Evolutionary conservation across 2,113 vertebrate species (phyloP), one percentile per base, ranked within the genome.

Genomic region (Mus musculus): DNA sequence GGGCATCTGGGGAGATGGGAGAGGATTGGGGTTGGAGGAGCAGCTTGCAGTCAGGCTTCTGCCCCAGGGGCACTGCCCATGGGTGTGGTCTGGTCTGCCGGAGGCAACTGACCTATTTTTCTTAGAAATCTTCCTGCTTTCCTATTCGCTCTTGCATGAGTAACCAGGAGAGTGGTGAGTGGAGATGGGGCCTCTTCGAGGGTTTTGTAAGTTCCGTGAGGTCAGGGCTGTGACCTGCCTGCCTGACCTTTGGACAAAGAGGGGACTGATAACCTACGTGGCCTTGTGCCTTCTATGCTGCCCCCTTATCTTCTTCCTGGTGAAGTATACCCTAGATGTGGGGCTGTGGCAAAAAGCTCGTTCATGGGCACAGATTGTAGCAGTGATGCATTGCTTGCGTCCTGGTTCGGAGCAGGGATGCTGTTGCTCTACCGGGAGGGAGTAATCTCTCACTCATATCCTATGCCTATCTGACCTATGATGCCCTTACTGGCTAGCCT

Each of bases 71-170:
- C 67, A 76, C 94, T 96, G 93, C 96, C 95, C 77, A 76, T 1
- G n/a, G 96, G 86, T 67, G 75, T 78, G 75, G 72, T 73, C 54
- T 76, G 71, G 94, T 3, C 97, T 97, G 98, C 98, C 13, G 1
- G 94, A 96, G 96, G 96, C 97, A 81, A 42, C 84, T 98, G 98
- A 98, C 98, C 98, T 98, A 98, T 98, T 99, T 98, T 98, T 89
- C 98, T 26, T 39, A 42, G 81, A 87, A 94, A 91, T 94, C 86
- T 97, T 96, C 69, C 88, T 88, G 93, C 93, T 94, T 96, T 97
- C 93, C 89, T 88, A 36, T 90, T 95, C 52, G 89, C n/a, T 97
- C 75, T 93, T 76, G 86, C 30, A 20, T 95, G 94, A 97, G 92
- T 91, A 93, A 96, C 89, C 95, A 77, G 76, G 77, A 94, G 91